Evolutionary conservation across 2,888 invertebrate genomes (phyloP).

Genomic region (Oxystoma pomonae): DNA sequence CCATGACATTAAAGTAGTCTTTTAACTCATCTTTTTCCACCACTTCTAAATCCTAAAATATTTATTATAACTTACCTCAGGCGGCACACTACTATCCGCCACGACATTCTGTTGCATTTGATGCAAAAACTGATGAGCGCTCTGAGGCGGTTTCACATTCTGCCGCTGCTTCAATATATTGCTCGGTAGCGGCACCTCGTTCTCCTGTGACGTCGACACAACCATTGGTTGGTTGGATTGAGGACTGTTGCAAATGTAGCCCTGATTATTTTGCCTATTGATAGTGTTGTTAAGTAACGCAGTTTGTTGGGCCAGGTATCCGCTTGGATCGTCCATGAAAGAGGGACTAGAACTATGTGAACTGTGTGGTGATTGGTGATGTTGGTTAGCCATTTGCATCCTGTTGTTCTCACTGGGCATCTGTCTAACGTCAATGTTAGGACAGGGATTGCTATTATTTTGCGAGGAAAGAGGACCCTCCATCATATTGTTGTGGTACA

Average conservation of each 20-base stretch:
- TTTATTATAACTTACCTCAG: slow-evolving; percentile 13
- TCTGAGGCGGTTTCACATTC: slow-evolving; percentile 27
- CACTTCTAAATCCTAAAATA: not conserved
- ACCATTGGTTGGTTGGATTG: slow-evolving; percentile 35
- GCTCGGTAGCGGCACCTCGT: slow-evolving; percentile 47
- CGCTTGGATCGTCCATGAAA: slow-evolving; percentile 88
- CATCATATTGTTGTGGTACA: not conserved
- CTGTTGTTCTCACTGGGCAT: slow-evolving; percentile 48
- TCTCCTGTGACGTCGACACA: slow-evolving; percentile 37
- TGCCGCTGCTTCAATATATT: slow-evolving; percentile 39
- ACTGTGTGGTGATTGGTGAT: slow-evolving; percentile 36
- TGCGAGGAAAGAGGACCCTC: not conserved
- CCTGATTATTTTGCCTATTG: slow-evolving; percentile 54
- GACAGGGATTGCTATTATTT: slow-evolving; percentile 48
- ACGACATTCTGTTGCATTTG: slow-evolving; percentile 30
- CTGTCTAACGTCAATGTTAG: slow-evolving; percentile 58
- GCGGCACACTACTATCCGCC: slow-evolving; percentile 38
- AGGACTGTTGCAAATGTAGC: slow-evolving; percentile 42
- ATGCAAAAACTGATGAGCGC: slow-evolving; percentile 27
- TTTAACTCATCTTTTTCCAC: too few relatives aligned
- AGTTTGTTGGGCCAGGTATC: slow-evolving; percentile 87
- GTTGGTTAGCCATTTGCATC: slow-evolving; percentile 40
- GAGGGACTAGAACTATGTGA: slow-evolving; percentile 58
- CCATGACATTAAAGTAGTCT: too few relatives aligned
- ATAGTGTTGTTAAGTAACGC: slow-evolving; percentile 80